Percentiles rank a stretch among this genome's conserved stretches.
Conservation (phyloP, 2,113 vertebrate genomes). For the Anhinga rufa region DNA sequence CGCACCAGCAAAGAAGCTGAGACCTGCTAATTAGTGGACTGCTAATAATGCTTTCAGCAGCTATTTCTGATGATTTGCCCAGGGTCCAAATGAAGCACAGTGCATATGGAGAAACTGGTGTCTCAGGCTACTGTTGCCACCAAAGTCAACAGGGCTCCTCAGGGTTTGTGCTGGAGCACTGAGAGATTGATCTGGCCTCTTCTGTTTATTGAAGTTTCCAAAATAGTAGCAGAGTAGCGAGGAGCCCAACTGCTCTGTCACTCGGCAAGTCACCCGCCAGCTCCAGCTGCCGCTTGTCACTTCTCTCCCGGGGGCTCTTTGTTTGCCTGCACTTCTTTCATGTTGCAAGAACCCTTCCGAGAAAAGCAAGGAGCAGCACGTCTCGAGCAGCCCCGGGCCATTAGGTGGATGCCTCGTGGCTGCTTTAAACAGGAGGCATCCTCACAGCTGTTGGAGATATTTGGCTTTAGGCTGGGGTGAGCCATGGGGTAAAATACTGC, state of each 20-base stretch:
- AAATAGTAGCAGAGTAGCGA: conserved; percentile 15
- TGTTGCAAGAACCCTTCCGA: conserved; percentile 14
- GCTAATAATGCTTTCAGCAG: not conserved
- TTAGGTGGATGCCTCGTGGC: not conserved
- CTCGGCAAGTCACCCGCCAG: not conserved
- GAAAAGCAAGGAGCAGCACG: conserved; percentile 12
- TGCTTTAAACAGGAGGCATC: not conserved
- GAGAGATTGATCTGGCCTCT: not conserved
- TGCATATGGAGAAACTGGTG: not conserved
- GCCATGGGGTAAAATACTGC: not conserved
- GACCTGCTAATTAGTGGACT: not conserved
- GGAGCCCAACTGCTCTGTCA: conserved; percentile 37
- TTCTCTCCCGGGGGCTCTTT: conserved; percentile 9
- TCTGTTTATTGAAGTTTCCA: conserved; percentile 59
- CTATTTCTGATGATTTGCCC: not conserved
- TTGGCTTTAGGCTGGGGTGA: not conserved
- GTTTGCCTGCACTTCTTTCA: not conserved
- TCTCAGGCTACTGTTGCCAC: not conserved
- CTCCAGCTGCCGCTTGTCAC: conserved; percentile 50
- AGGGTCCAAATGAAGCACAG: not conserved
- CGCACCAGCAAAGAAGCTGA: not conserved
- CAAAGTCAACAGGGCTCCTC: not conserved
- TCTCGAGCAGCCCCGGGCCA: not conserved
- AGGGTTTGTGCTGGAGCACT: not conserved
- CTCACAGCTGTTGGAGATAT: not conserved